phyloP scores from a whole-genome alignment of 1,140 invertebrate genomes.

The Lordiphosa stackelbergi region DNA sequence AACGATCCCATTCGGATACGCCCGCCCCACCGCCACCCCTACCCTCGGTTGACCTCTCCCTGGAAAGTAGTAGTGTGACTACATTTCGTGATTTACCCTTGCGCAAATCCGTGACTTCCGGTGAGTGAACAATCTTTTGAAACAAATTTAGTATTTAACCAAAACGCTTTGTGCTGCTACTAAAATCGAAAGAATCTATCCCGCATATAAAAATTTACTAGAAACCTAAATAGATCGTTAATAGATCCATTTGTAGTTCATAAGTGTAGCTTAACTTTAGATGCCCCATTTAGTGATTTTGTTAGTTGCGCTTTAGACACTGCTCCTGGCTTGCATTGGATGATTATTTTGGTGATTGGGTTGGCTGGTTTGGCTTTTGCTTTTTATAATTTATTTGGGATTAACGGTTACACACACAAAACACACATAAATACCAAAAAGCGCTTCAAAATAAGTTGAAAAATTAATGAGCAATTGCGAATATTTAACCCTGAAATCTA shows the following conservation, averaged over 20 bases:
- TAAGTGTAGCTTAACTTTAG: slow-evolving; percentile 39
- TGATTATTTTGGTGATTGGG: slow-evolving; percentile 48
- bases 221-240: slow-evolving; percentile 4
- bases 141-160: slow-evolving; percentile 15
- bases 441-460: too few species aligned
- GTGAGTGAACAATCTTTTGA: slow-evolving; percentile 78
- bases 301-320: slow-evolving; percentile 47
- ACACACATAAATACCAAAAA: slow-evolving; percentile 10
- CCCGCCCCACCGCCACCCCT: slow-evolving; percentile 84
- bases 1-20: slow-evolving; percentile 93
- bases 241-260: slow-evolving; percentile 13
- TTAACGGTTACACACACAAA: slow-evolving; percentile 19
- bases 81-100: slow-evolving; percentile 92
- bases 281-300: slow-evolving; percentile 12
- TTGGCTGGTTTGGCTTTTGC: slow-evolving; percentile 50
- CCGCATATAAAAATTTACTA: slow-evolving; percentile 2
- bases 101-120: slow-evolving; percentile 90
- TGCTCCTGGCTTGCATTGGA: slow-evolving; percentile 55
- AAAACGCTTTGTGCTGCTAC: slow-evolving; percentile 48
- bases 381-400: slow-evolving; percentile 9
- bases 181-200: slow-evolving; percentile 28
- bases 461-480: too few species aligned
- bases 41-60: slow-evolving; percentile 92
- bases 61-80: slow-evolving; percentile 96
- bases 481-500: too few species aligned